Conservation (phyloP, 2,797 vertebrate genomes). For the Sebastes nivosus region DNA sequence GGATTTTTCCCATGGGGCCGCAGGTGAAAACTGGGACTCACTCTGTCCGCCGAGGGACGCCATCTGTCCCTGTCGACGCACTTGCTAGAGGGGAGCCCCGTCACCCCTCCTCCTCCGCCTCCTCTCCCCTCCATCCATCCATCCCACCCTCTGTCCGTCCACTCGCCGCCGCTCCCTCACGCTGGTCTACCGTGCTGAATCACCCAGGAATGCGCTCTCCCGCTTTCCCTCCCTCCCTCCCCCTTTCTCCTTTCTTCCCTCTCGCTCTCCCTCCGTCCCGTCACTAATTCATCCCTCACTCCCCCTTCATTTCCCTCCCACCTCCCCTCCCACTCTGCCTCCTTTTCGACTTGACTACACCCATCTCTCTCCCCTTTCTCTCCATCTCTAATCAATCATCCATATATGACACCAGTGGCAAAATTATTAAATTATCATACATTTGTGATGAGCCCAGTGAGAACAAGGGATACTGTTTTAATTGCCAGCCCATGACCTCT, state of each 20-base stretch:
- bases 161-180: slow-evolving; percentile 67
- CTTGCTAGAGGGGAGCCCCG: slow-evolving; percentile 75
- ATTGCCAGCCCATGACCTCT: slow-evolving; percentile 76
- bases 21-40: slow-evolving; percentile 87
- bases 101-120: slow-evolving; percentile 61
- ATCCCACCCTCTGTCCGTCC: slow-evolving; percentile 74
- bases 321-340: slow-evolving; percentile 60
- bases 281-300: slow-evolving; percentile 69
- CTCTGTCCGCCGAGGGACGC: slow-evolving; percentile 78
- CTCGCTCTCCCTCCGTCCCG: slow-evolving; percentile 48
- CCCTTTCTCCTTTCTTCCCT: slow-evolving; percentile 34
- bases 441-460: slow-evolving; percentile 71
- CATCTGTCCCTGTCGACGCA: slow-evolving; percentile 83
- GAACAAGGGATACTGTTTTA: slow-evolving; percentile 77
- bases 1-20: slow-evolving; percentile 86
- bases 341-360: slow-evolving; percentile 53
- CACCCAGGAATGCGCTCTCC: slow-evolving; percentile 78
- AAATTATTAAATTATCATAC: slow-evolving; percentile 77
- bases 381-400: slow-evolving; percentile 77
- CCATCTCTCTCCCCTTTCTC: slow-evolving; percentile 53
- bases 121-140: slow-evolving; percentile 60
- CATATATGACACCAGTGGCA: slow-evolving; percentile 73
- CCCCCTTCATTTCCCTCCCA: slow-evolving; percentile 56
- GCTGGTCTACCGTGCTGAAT: slow-evolving; percentile 80
- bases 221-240: background rate